Conservation (phyloP, 1,140 invertebrate genomes). For the Drosophila willistoni region DNA sequence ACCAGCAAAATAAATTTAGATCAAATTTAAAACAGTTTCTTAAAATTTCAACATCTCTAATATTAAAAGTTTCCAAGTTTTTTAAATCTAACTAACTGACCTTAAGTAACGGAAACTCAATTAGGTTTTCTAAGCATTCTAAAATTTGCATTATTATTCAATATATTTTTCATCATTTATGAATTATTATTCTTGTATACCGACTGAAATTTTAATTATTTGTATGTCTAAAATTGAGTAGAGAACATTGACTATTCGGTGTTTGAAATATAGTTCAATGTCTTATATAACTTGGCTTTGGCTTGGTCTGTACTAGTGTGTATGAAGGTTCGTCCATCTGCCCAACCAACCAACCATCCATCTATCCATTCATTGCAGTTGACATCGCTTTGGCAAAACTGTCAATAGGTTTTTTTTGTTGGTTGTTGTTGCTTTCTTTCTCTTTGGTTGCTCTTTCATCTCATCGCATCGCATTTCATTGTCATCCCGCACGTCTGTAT, state of each 20-base stretch:
- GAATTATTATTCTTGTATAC: too few relatives aligned
- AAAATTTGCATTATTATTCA: too few relatives aligned
- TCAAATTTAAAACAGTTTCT: too few relatives aligned
- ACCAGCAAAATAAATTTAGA: too few relatives aligned
- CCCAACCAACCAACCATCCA: background rate
- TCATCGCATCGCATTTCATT: conserved; percentile 23
- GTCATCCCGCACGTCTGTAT: conserved; percentile 25
- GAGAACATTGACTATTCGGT: background rate
- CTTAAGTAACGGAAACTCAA: too few relatives aligned
- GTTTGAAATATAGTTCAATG: background rate
- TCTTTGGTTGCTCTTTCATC: conserved; percentile 17
- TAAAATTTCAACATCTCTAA: too few relatives aligned
- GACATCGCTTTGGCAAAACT: conserved; percentile 42
- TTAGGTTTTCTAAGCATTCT: too few relatives aligned
- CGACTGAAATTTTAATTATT: too few relatives aligned
- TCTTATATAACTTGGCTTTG: background rate
- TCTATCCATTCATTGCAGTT: conserved; percentile 42
- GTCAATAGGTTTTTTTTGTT: conserved; percentile 20
- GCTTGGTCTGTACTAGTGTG: background rate
- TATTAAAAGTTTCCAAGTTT: too few relatives aligned
- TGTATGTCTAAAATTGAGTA: too few relatives aligned
- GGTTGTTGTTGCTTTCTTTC: background rate
- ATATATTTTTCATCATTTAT: too few relatives aligned
- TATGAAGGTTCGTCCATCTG: background rate
- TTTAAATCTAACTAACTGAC: too few relatives aligned